Conservation (phyloP, 1,140 invertebrate genomes). For the Proctacanthus coquilletti region DNA sequence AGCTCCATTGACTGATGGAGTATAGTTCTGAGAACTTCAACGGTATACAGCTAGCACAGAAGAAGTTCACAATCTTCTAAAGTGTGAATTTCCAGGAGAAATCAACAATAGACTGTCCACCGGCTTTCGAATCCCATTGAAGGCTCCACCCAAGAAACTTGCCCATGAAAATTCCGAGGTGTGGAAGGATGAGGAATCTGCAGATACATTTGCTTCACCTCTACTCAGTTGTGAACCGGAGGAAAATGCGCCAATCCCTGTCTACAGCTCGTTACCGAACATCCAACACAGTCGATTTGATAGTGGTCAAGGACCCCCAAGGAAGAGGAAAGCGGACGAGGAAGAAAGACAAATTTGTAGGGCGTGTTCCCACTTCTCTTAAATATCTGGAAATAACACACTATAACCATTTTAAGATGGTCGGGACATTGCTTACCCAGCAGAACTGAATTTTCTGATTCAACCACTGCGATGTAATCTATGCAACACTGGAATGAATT, state of each 20-base stretch:
- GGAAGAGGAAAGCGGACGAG: background rate
- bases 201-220: too few species aligned
- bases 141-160: background rate
- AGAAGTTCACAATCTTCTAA: background rate
- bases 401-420: background rate
- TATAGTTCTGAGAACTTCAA: background rate
- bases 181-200: background rate
- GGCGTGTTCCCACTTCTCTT: background rate
- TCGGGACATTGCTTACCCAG: slow-evolving; percentile 7
- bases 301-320: background rate
- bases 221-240: too few species aligned
- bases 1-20: background rate
- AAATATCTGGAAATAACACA: background rate
- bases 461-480: slow-evolving; percentile 23
- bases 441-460: slow-evolving; percentile 16
- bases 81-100: background rate
- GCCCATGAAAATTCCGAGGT: background rate
- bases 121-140: background rate
- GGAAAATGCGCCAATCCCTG: background rate
- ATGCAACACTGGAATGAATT: slow-evolving; percentile 15
- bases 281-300: background rate
- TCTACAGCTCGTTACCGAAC: background rate
- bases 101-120: background rate
- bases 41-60: background rate
- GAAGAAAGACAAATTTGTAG: too few species aligned